Conservation (phyloP, 2,113 vertebrate genomes). For the Ailurus styani region DNA sequence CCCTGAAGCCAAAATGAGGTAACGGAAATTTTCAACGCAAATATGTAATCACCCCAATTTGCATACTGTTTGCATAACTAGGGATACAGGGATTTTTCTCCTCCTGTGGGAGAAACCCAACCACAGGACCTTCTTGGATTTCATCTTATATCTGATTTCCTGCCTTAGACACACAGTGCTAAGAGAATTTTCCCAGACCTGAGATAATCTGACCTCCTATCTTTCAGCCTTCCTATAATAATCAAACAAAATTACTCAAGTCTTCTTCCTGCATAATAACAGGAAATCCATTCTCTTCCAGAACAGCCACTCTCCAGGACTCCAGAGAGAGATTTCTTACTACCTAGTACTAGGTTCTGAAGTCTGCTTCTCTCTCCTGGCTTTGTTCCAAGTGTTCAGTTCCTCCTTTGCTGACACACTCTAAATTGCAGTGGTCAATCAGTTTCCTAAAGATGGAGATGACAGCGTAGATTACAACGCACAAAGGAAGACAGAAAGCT, state of each 20-base stretch:
- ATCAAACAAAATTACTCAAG: constrained; percentile 33
- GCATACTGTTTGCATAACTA: constrained; percentile 54
- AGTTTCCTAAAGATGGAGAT: neutral
- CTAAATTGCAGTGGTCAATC: neutral
- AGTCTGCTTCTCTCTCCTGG: neutral
- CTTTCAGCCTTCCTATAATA: neutral
- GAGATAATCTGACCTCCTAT: neutral
- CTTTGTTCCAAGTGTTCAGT: neutral
- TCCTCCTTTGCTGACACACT: neutral
- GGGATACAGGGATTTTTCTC: constrained; percentile 52
- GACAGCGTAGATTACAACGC: neutral
- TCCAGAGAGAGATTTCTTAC: constrained; percentile 25
- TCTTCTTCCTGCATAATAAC: neutral
- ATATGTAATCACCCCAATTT: constrained; percentile 35
- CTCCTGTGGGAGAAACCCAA: constrained; percentile 56
- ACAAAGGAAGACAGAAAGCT: neutral
- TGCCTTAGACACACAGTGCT: neutral
- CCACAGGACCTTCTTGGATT: constrained; percentile 38
- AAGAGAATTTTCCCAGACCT: constrained; percentile 6
- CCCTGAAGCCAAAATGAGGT: constrained; percentile 49
- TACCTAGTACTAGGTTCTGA: neutral
- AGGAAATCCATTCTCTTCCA: constrained; percentile 28
- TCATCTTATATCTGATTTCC: constrained; percentile 41
- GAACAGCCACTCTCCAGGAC: neutral
- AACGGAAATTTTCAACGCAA: constrained; percentile 48